Percentiles rank a stretch among this genome's conserved stretches.
These are phyloP conservation scores for Isotomurus palustris DNA, from an alignment of 2,888 invertebrate genomes.

Conservation along the genomic window DNA sequence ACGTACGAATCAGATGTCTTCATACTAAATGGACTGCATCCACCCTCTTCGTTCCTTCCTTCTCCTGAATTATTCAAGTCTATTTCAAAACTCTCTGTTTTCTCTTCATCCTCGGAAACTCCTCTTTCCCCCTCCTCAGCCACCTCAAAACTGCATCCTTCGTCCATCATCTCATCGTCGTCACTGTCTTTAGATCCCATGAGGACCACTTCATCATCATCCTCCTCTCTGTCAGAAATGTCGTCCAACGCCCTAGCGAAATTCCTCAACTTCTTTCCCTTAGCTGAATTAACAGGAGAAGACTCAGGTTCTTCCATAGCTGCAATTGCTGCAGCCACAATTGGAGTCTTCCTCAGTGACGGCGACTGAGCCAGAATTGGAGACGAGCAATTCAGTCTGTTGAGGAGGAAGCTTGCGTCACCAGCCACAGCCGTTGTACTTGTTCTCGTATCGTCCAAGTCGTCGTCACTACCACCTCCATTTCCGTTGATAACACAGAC, in stretches of 20 bases:
- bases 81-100: conserved; percentile 10
- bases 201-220: too few species aligned
- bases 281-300: conserved; percentile 9
- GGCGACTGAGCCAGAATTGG: conserved; percentile 31
- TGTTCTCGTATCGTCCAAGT: too few species aligned
- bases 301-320: background rate
- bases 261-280: conserved; percentile 12
- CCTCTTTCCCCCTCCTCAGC: background rate
- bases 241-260: conserved; percentile 25
- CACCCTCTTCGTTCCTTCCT: background rate
- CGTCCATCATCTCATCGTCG: too few species aligned
- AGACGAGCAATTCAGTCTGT: conserved; percentile 18
- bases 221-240: conserved; percentile 20
- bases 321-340: background rate
- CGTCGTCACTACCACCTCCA: too few species aligned
- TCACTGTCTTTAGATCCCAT: too few species aligned
- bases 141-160: background rate
- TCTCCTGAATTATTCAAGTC: background rate
- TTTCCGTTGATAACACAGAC: too few species aligned
- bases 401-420: background rate
- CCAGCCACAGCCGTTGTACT: background rate
- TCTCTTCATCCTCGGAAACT: background rate
- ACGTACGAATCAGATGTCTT: too few species aligned
- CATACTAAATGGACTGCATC: background rate
- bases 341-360: conserved; percentile 26